Percentiles rank a stretch among this genome's conserved stretches.
Conservation (phyloP, 2,113 vertebrate genomes). For the Tachysurus vachellii region DNA sequence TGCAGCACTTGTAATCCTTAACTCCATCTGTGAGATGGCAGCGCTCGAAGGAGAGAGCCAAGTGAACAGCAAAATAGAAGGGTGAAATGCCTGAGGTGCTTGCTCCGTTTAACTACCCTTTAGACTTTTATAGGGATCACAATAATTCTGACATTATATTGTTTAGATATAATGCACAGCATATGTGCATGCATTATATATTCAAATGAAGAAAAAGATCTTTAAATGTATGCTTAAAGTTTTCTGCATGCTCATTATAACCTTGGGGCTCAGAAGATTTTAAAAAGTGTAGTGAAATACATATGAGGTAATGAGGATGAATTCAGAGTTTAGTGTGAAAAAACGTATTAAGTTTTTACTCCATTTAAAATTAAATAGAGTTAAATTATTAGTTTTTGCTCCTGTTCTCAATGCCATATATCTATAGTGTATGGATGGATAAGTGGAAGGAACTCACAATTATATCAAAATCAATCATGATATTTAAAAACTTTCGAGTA, state of each 20-base stretch:
- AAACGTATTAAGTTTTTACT: not conserved
- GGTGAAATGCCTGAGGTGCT: not conserved
- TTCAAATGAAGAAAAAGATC: not conserved
- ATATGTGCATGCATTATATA: not conserved
- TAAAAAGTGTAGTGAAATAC: not conserved
- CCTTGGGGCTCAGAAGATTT: not conserved
- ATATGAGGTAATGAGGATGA: slow-evolving; percentile 10
- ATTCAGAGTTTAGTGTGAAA: not conserved
- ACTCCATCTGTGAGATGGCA: slow-evolving; percentile 28
- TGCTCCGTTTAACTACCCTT: not conserved
- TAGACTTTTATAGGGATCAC: not conserved
- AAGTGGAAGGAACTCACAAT: not conserved
- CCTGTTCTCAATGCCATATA: no score
- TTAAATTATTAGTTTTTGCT: not conserved
- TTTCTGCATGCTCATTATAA: not conserved
- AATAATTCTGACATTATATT: not conserved
- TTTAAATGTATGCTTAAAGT: not conserved
- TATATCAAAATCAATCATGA: not conserved
- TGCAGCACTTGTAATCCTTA: slow-evolving; percentile 45
- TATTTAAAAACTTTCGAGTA: not conserved
- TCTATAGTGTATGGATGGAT: not conserved
- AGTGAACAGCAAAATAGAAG: not conserved
- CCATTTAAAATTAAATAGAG: not conserved
- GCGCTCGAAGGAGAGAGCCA: not conserved
- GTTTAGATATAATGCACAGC: not conserved